Base-by-base conservation (phyloP, 2,113 vertebrate species). In the Ciconia maguari region DNA sequence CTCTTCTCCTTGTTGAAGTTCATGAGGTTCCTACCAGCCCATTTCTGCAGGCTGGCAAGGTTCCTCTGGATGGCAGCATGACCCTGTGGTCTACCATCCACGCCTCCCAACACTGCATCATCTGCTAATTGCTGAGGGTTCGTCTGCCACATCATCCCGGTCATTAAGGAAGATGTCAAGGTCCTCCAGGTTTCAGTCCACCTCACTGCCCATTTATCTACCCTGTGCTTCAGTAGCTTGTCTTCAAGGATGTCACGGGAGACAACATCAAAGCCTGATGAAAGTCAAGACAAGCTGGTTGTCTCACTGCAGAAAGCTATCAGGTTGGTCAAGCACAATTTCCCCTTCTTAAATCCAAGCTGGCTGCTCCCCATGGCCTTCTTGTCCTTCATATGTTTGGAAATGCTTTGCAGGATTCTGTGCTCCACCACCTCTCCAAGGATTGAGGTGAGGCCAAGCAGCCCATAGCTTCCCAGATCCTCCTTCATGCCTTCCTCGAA, bases 361-460 rank as follows among this genome's bases (percentile, higher is more conserved):
- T 19, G 86, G 55, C 61, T 41, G 51, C 41, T 82, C 46, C 41
- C 1, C 0, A 1, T 12, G 30, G 49, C 87, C 30, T 88, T 51
- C 74, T 46, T 15, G 20, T 61, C 42, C 76, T 83, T 74, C 55
- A 3, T 3, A 9, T 0, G 0, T 51, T 14, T 5, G 41, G 54
- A 54, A 32, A 55, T 8, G 29, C 29, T 65, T 29, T 32, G 6
- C 3, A 8, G 65, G 70, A 26, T 7, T 36, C 48, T 1, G 4
- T 6, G 9, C 30, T 92, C 51, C 69, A 68, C 12, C 29, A 7
- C 16, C 15, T 44, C 13, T 29, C 30, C 8, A 6, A 17, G 58
- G 27, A 30, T 0, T 5, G 34, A 13, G 13, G 10, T 22, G 48
- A 62, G 10, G 34, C 25, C 1, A 0, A 36, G 18, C n/a, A 65